These are phyloP conservation scores for Microtus pennsylvanicus DNA, from an alignment of 2,113 vertebrate genomes.

Conservation along the genomic window DNA sequence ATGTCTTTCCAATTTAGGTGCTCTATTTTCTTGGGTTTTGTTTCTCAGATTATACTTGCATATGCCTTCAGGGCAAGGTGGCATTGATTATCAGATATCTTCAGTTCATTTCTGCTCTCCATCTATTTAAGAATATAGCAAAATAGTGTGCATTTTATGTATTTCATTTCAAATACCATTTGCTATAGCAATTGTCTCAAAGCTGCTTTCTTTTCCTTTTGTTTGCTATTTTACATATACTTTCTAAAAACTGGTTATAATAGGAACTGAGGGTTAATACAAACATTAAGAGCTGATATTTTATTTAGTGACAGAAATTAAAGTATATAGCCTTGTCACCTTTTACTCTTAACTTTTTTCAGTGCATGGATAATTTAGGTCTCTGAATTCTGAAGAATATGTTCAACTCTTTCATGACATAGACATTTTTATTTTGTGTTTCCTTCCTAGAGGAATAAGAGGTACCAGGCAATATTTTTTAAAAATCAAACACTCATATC, in stretches of 20 bases:
- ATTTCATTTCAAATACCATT: conserved; percentile 84
- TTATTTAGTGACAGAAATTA: conserved; percentile 62
- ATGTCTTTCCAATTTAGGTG: conserved; percentile 77
- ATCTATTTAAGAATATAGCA: conserved; percentile 79
- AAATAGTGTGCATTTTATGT: conserved; percentile 76
- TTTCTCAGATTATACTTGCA: conserved; percentile 79
- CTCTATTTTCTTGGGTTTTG: conserved; percentile 82
- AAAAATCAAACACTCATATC: conserved; percentile 71
- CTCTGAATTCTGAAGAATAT: conserved; percentile 73
- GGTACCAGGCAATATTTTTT: conserved; percentile 66
- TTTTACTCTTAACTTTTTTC: conserved; percentile 51
- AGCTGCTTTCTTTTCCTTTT: conserved; percentile 45
- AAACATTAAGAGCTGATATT: conserved; percentile 58
- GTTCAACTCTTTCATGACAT: conserved; percentile 68
- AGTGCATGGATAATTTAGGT: conserved; percentile 77
- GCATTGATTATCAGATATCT: conserved; percentile 84
- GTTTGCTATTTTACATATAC: conserved; percentile 67
- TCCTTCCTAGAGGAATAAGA: conserved; percentile 65
- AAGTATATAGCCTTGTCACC: background rate
- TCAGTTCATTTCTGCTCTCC: conserved; percentile 70
- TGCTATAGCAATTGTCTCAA: conserved; percentile 80
- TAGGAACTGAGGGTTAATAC: conserved; percentile 49
- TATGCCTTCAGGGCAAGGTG: conserved; percentile 76
- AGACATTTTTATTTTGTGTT: conserved; percentile 77
- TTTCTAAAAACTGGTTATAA: conserved; percentile 60